Percentiles rank a stretch among this genome's conserved stretches.
Conservation (phyloP, 2,113 vertebrate genomes). For the Pseudonaja textilis region DNA sequence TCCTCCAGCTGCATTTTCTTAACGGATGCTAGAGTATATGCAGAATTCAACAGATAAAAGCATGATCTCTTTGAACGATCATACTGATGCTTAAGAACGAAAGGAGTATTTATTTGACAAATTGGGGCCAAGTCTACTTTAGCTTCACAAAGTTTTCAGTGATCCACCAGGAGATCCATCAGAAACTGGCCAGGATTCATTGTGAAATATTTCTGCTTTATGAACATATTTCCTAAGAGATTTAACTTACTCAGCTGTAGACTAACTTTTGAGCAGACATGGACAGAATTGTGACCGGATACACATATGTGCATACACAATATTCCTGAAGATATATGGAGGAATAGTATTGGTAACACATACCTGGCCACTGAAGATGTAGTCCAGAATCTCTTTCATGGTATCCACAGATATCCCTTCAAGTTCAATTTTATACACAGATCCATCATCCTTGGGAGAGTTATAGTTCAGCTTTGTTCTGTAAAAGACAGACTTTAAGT, state of each 20-base stretch:
- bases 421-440: slow-evolving; percentile 90
- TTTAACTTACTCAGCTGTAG: background rate
- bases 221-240: background rate
- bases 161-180: background rate
- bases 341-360: slow-evolving; percentile 32
- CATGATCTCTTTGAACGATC: background rate
- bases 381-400: slow-evolving; percentile 97
- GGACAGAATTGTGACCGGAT: background rate
- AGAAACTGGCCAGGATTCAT: background rate
- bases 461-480: slow-evolving; percentile 98
- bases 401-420: slow-evolving; percentile 91
- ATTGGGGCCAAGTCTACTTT: background rate
- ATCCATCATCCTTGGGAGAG: slow-evolving; percentile 95
- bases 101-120: background rate
- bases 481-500: background rate
- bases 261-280: background rate
- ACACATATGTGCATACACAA: background rate
- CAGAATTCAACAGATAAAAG: background rate
- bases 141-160: too few species aligned
- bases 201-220: background rate
- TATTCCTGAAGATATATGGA: background rate
- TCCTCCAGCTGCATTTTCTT: background rate
- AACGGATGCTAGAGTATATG: background rate
- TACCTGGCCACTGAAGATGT: slow-evolving; percentile 95
- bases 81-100: background rate